A percentile compares a stretch with the other conserved stretches of the same genome.
Evolutionary conservation across 2,797 vertebrate species (phyloP).

Genomic region (Meriones psammophilus): DNA sequence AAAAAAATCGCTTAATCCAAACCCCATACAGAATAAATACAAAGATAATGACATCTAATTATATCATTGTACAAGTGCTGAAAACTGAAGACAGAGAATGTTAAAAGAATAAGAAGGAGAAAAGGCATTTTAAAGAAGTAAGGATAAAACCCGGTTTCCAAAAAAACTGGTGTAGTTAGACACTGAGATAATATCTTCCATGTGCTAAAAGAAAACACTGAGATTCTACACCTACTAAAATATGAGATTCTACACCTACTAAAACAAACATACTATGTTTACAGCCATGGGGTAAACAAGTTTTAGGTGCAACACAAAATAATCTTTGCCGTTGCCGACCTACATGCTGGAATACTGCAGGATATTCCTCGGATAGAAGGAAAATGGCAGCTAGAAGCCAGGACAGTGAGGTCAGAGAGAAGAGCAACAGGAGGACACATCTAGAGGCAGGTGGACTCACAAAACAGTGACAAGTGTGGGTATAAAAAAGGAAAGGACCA

Average conservation of each 20-base stretch:
- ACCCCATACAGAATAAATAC: conserved; percentile 20
- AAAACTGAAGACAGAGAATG: conserved; percentile 38
- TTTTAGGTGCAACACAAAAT: conserved; percentile 34
- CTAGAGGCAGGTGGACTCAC: not conserved
- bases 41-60: conserved; percentile 36
- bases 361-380: not conserved
- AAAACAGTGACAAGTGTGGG: not conserved
- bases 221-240: not conserved
- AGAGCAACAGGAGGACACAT: not conserved
- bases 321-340: not conserved
- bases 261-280: not conserved
- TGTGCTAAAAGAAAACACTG: conserved; percentile 8
- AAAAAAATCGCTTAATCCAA: not conserved
- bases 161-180: conserved; percentile 21
- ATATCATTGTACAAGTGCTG: not conserved
- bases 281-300: not conserved
- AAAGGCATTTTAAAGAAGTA: conserved; percentile 11
- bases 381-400: not conserved
- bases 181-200: not conserved
- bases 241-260: conserved; percentile 1
- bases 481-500: not conserved
- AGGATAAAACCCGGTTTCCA: conserved; percentile 58
- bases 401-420: not conserved
- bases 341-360: not conserved
- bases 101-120: not conserved